phyloP scores from a whole-genome alignment of 2,113 vertebrate species.

The Brachionichthys hirsutus region DNA sequence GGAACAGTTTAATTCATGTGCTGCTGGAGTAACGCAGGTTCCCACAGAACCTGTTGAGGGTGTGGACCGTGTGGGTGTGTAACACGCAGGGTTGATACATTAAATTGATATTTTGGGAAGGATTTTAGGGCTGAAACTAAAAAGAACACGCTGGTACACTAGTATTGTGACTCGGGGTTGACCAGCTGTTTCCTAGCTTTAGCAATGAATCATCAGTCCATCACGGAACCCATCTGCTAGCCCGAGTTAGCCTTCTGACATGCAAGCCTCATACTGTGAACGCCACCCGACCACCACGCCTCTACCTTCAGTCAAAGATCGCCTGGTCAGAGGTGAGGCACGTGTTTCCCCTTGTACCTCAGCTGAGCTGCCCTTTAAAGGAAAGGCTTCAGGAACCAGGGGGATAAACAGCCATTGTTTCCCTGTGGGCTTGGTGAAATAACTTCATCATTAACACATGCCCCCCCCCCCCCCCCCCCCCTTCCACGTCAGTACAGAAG shows the following conservation, averaged over 20 bases:
- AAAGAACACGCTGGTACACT: neutral
- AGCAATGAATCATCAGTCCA: neutral
- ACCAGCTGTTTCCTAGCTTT: neutral
- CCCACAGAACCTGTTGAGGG: slow-evolving; percentile 56
- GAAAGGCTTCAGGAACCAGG: slow-evolving; percentile 70
- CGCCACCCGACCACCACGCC: neutral
- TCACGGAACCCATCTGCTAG: no score
- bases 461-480: no score
- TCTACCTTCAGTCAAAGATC: slow-evolving; percentile 1
- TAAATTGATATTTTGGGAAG: slow-evolving; percentile 9
- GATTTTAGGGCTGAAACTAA: slow-evolving; percentile 26
- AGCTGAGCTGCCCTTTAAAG: slow-evolving; percentile 49
- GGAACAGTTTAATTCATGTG: slow-evolving; percentile 69
- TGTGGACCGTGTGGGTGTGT: slow-evolving; percentile 36
- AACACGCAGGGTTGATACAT: slow-evolving; percentile 3
- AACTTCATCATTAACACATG: slow-evolving; percentile 50
- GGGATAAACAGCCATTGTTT: slow-evolving; percentile 76
- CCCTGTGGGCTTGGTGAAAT: slow-evolving; percentile 52
- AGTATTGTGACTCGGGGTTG: neutral
- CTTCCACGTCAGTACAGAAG: slow-evolving; percentile 27
- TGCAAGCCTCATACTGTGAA: neutral
- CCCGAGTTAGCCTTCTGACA: slow-evolving; percentile 9
- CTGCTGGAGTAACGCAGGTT: slow-evolving; percentile 52
- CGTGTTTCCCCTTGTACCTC: slow-evolving; percentile 48
- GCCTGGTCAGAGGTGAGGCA: slow-evolving; percentile 32